Conservation (phyloP, 2,888 invertebrate species). For the Macaria notata region DNA sequence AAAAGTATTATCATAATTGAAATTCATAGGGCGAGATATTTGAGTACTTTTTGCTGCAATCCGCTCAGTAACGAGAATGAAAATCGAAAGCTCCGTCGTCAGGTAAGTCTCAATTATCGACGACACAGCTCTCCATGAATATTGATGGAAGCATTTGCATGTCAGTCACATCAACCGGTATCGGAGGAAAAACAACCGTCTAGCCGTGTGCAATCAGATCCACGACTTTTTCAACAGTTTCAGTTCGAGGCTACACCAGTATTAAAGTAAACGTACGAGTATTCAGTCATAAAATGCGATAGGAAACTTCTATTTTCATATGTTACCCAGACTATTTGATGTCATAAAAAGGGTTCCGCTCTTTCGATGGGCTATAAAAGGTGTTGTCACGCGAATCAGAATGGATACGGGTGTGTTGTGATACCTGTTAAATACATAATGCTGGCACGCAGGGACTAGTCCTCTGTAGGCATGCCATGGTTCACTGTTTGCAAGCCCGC, state of each 20-base stretch:
- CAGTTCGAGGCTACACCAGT: constrained; percentile 15
- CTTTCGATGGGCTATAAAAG: constrained; percentile 21
- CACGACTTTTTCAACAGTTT: constrained; percentile 26
- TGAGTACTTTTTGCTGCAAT: constrained; percentile 31
- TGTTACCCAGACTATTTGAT: constrained; percentile 21
- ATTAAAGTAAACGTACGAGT: constrained; percentile 12
- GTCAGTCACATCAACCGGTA: constrained; percentile 50
- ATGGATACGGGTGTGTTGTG: constrained; percentile 13
- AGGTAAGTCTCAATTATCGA: constrained; percentile 70
- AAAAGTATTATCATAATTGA: constrained; percentile 29
- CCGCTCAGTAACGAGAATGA: constrained; percentile 45
- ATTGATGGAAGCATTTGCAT: constrained; percentile 71
- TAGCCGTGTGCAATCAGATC: constrained; percentile 28
- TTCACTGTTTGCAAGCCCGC: constrained; percentile 42
- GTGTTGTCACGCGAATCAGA: constrained; percentile 19
- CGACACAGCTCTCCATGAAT: constrained; percentile 63
- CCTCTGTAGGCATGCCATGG: constrained; percentile 16
- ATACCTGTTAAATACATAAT: constrained; percentile 27
- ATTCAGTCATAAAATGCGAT: constrained; percentile 24
- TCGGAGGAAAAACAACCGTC: constrained; percentile 47
- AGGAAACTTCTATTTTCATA: constrained; percentile 23
- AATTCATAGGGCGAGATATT: constrained; percentile 28
- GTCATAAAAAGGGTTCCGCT: constrained; percentile 25
- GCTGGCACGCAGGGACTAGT: constrained; percentile 33
- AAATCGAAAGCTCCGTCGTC: constrained; percentile 53